Percentiles rank a stretch among this genome's conserved stretches.
Evolutionary conservation across 1,140 invertebrate species (phyloP).

Genomic region (Drosophila pectinifera): DNA sequence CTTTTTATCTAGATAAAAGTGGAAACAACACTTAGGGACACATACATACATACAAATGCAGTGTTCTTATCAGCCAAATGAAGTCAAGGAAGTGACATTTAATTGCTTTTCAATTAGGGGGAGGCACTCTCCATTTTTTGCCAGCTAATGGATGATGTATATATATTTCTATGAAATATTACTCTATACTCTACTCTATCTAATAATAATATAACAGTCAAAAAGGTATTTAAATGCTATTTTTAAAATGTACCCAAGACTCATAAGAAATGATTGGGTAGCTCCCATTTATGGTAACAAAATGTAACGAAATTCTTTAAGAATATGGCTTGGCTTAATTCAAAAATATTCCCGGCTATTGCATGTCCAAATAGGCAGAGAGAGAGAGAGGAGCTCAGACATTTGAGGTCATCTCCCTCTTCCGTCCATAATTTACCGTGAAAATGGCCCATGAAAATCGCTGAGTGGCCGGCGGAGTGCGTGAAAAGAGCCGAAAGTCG

Average conservation of each 20-base stretch:
- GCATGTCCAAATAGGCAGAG: constrained; percentile 16
- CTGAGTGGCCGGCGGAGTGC: constrained; percentile 32
- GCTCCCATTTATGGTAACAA: neutral
- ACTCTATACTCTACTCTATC: neutral
- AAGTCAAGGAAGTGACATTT: constrained; percentile 55
- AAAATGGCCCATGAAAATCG: constrained; percentile 42
- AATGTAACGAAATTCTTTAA: neutral
- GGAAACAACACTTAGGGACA: constrained; percentile 38
- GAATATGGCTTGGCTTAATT: neutral
- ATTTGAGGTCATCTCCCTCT: constrained; percentile 55
- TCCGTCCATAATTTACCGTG: constrained; percentile 57
- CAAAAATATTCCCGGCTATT: neutral
- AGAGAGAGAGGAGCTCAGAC: neutral
- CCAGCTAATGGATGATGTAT: neutral
- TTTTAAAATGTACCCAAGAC: neutral
- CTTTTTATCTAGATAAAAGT: constrained; percentile 48
- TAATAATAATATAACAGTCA: too few species aligned
- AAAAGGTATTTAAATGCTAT: neutral
- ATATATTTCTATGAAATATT: neutral
- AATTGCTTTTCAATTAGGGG: constrained; percentile 71
- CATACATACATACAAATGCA: constrained; percentile 21
- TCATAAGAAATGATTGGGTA: neutral
- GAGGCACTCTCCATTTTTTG: neutral
- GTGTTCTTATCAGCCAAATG: constrained; percentile 49
- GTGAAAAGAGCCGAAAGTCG: constrained; percentile 31